phyloP scores from a whole-genome alignment of 1,140 invertebrate species.

The Pseudomyrmex sp. region DNA sequence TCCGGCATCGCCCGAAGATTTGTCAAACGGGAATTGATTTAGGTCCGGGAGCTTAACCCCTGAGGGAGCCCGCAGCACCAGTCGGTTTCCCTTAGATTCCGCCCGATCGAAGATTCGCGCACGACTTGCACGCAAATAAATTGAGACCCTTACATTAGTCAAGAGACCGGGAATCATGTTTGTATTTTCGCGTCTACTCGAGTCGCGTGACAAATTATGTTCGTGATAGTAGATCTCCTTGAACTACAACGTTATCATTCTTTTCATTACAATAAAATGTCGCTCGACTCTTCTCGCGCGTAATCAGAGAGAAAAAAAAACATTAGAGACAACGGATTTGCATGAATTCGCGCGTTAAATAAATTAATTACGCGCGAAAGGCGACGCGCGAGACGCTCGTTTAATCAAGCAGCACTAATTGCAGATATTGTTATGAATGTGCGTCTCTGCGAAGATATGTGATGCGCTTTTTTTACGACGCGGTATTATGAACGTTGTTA shows the following conservation, averaged over 20 bases:
- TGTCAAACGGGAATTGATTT: conserved; percentile 78
- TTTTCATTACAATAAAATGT: background rate
- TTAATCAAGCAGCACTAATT: conserved; percentile 46
- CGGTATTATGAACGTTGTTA: conserved; percentile 52
- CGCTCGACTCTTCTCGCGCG: no score
- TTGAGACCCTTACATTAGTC: conserved; percentile 64
- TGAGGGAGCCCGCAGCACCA: conserved; percentile 64
- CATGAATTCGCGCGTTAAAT: background rate
- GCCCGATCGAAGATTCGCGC: conserved; percentile 58
- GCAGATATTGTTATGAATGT: conserved; percentile 34
- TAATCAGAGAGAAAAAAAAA: no score
- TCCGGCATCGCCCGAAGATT: conserved; percentile 74
- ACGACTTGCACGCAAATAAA: conserved; percentile 70
- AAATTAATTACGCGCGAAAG: background rate
- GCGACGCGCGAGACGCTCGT: conserved; percentile 29
- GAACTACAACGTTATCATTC: background rate
- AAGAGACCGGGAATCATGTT: conserved; percentile 55
- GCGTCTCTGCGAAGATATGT: conserved; percentile 29
- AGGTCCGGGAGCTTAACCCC: conserved; percentile 71
- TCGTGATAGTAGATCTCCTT: background rate
- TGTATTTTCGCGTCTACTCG: conserved; percentile 29
- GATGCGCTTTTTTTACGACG: conserved; percentile 50
- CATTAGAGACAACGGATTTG: background rate
- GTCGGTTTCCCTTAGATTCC: conserved; percentile 70
- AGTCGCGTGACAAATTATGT: conserved; percentile 30